Conservation (phyloP, 2,113 vertebrate genomes). For the Uropsilus gracilis region DNA sequence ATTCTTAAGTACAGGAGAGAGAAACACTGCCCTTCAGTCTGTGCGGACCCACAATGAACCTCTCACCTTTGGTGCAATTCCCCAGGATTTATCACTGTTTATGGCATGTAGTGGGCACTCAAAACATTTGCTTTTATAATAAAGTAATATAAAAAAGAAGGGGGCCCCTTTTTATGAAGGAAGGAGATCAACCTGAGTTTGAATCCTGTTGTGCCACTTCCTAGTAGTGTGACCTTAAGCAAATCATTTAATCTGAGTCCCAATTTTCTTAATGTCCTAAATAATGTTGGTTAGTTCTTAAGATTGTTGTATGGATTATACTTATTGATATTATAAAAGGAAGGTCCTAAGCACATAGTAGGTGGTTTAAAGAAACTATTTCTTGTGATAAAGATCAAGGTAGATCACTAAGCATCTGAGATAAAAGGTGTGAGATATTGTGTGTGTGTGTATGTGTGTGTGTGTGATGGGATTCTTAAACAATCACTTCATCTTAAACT, state of each 20-base stretch:
- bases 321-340: not conserved
- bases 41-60: not conserved
- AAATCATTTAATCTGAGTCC: not conserved
- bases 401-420: not conserved
- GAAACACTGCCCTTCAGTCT: not conserved
- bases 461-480: not conserved
- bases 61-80: not conserved
- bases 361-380: not conserved
- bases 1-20: not conserved
- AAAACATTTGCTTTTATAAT: not conserved
- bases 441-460: no score
- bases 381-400: not conserved
- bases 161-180: not conserved
- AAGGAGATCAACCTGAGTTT: not conserved
- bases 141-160: not conserved
- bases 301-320: not conserved
- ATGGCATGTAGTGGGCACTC: not conserved
- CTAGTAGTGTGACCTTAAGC: not conserved
- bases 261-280: not conserved
- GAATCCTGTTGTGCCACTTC: not conserved
- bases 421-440: not conserved
- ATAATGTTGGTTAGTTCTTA: not conserved
- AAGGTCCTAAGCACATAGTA: not conserved
- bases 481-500: not conserved
- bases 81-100: not conserved